Percentiles rank a stretch among this genome's conserved stretches.
phyloP scores from a whole-genome alignment of 2,888 invertebrate genomes.

The Calephelis perditalis region DNA sequence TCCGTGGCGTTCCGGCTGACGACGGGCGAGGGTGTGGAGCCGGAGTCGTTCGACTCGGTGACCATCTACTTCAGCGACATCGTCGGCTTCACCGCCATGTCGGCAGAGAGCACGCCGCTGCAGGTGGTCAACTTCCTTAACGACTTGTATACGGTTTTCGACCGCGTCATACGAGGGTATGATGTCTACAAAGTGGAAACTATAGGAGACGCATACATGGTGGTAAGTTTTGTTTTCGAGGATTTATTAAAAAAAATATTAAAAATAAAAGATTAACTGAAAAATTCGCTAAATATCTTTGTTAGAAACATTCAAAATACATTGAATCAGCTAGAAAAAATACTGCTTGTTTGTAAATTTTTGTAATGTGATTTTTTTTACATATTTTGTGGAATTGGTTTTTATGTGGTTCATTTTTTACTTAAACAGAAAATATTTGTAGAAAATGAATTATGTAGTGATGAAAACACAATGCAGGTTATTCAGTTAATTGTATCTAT shows the following conservation, averaged over 20 bases:
- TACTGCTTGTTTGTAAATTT: too few species aligned
- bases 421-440: too few species aligned
- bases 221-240: constrained; percentile 59
- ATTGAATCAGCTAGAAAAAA: too few species aligned
- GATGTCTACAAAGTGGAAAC: constrained; percentile 99
- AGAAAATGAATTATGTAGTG: too few species aligned
- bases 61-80: constrained; percentile 99
- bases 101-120: constrained; percentile 94
- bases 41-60: constrained; percentile 94
- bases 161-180: constrained; percentile 96
- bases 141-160: constrained; percentile 98
- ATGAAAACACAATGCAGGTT: too few species aligned
- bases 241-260: too few species aligned
- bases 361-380: too few species aligned
- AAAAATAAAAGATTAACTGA: too few species aligned
- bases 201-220: constrained; percentile 89
- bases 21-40: constrained; percentile 92
- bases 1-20: constrained; percentile 93
- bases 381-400: too few species aligned
- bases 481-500: too few species aligned
- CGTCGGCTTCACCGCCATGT: constrained; percentile 97
- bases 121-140: constrained; percentile 98
- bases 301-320: too few species aligned
- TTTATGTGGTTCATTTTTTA: too few species aligned
- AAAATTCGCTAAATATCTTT: not conserved